Evolutionary conservation across 2,113 vertebrate genomes (phyloP), one percentile per base, ranked within the genome.

Genomic region (Protobothrops mucrosquamatus): DNA sequence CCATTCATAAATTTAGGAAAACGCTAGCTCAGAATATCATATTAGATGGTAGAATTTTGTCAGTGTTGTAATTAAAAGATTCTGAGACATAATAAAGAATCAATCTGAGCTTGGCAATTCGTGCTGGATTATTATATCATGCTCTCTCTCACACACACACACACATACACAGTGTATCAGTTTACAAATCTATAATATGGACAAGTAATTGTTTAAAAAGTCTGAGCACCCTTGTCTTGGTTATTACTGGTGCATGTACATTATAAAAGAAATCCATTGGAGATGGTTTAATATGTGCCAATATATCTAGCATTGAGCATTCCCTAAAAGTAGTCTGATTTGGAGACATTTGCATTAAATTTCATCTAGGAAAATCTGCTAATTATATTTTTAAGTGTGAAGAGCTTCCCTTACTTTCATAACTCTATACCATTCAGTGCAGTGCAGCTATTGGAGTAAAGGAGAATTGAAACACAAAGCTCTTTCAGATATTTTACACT

Each of bases 1-100:
- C 4, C 2, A 43, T 92, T 85, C 52, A 89, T 81, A 88, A 95
- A 94, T 5, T 46, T 54, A 95, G 90, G 20, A 89, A 95, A 95
- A 92, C 59, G 43, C 34, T 81, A n/a, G 64, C 18, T 91, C 57
- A 90, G 89, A 90, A 94, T 88, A 52, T 55, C 39, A 92, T 7
- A 46, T 34, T 14, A 86, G 91, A 87, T 92, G 34, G 7, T 3
- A 24, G 64, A 6, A 92, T 4, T 61, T 1, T 0, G 7, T 94
- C 74, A 93, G 54, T 51, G 22, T 94, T 81, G 51, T 18, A 81
- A n/a, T 93, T 24, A 22, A 94, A 85, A 94, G 81, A 85, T 26
- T 15, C 9, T 22, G 85, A 39, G 89, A 94, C 92, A 88, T 55
- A 57, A 5, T 48, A 10, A 43, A 24, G 39, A 24, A 61, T 61